Evolutionary conservation across 2,113 vertebrate species (phyloP), one percentile per base, ranked within the genome.

Genomic region (Macroglossus sobrinus): DNA sequence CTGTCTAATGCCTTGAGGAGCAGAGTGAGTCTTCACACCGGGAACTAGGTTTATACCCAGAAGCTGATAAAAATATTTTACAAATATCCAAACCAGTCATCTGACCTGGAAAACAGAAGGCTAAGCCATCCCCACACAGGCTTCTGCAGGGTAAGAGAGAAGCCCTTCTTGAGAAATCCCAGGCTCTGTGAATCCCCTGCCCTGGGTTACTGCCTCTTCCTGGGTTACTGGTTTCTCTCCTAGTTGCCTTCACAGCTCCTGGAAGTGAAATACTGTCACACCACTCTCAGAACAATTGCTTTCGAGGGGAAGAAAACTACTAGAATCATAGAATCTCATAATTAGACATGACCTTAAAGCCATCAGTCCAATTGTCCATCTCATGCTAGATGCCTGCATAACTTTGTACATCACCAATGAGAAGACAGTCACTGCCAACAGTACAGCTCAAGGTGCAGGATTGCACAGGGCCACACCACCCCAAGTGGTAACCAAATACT

Each of bases 31-130:
- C 43, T 79, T 96, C 63, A 45, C 38, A n/a, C 82, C 69, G 7
- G 57, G 4, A 84, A 40, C 19, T 21, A 53, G 45, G 14, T 63
- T 81, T 47, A 80, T 71, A 75, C 22, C 50, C 69, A 88, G 75
- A 74, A 75, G 40, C 61, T 53, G n/a, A 81, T 47, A 78, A 84
- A 71, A 96, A 74, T 24, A 57, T 78, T 92, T 87, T 63, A 5
- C 72, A 89, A 95, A 68, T 55, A 82, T 50, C 55, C 21, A 59
- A 57, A 57, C 19, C 80, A 87, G 38, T 64, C 24, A 40, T 45
- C 74, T 45, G n/a, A 75, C 35, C 40, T 53, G 18, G 38, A 55
- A 80, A 74, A 91, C 18, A 28, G 75, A 88, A 15, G 14, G 7
- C 50, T 50, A 21, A 35, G 40, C 22, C 28, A 24, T 55, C 7